Evolutionary conservation across 2,888 invertebrate genomes (phyloP), one percentile per base, ranked within the genome.

Genomic region (Nomada fucata): DNA sequence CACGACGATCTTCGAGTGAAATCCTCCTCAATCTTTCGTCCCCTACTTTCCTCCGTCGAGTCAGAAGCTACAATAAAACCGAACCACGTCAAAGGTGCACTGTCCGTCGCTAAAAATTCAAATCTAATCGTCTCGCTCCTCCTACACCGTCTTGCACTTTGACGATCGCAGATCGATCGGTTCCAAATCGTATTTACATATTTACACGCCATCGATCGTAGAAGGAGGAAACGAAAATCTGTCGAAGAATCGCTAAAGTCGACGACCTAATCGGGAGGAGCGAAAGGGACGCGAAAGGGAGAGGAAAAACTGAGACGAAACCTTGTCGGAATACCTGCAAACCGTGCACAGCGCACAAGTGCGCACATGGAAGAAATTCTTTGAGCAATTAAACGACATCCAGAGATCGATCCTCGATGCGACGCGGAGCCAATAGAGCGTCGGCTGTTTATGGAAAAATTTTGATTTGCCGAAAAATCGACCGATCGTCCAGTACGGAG

Each of bases 321-420:
- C 65, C 57, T 61, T 72, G 81, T 86, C 75, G 78, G 82, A 85
- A 89, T 86, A 85, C 83, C 83, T 74, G 77, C 72, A 63, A 79
- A 65, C 73, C 81, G 76, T 76, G 67, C 71, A 78, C 68, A 73
- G 68, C 82, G 76, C 73, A 73, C 65, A 61, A 55, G 52, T 72
- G 75, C 76, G 82, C 78, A 63, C 47, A 84, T 92, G 92, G 92
- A 92, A 92, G 92, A 91, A 89, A 89, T 90, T 87, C 71, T 91
- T 92, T 92, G 92, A 92, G 92, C 92, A 92, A 92, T 91, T 92
- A 79, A 89, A 88, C 85, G 83, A 88, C 89, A 85, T 89, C 82
- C 65, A 69, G 18, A 68, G 68, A 86, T 81, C 79, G 79, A 64
- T 64, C 68, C 74, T 59, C 71, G 68, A 72, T 10, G 44, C 42